These are phyloP conservation scores for Ecliptopera silaceata DNA, from an alignment of 2,888 invertebrate species.

Conservation along the genomic window DNA sequence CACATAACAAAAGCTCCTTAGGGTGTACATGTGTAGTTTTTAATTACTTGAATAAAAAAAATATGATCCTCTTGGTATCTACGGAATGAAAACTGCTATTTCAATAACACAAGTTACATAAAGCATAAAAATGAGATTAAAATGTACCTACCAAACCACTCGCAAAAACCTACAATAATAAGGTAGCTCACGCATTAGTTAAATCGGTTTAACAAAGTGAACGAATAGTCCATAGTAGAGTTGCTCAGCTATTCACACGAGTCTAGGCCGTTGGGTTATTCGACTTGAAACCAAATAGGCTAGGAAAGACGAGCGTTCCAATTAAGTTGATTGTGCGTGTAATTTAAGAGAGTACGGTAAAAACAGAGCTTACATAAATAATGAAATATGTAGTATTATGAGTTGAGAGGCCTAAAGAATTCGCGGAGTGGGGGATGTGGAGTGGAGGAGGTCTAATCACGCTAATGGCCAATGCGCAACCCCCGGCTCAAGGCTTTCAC, in stretches of 20 bases:
- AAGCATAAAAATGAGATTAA: too few species aligned
- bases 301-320: slow-evolving; percentile 36
- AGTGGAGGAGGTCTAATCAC: slow-evolving; percentile 69
- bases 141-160: too few species aligned
- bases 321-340: slow-evolving; percentile 64
- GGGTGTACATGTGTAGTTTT: too few species aligned
- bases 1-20: too few species aligned
- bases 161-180: too few species aligned
- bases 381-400: slow-evolving; percentile 82
- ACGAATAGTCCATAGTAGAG: not conserved
- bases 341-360: slow-evolving; percentile 69
- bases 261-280: not conserved
- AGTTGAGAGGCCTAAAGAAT: slow-evolving; percentile 81
- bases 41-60: too few species aligned
- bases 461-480: slow-evolving; percentile 83
- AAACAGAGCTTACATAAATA: slow-evolving; percentile 79
- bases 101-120: too few species aligned
- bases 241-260: not conserved
- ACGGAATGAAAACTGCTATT: too few species aligned
- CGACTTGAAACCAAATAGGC: slow-evolving; percentile 16
- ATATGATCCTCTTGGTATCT: too few species aligned
- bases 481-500: slow-evolving; percentile 65
- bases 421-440: slow-evolving; percentile 61
- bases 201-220: not conserved
- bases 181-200: not conserved